These are phyloP conservation scores for Polymixis flavicincta DNA, from an alignment of 2,888 invertebrate species.

Conservation along the genomic window DNA sequence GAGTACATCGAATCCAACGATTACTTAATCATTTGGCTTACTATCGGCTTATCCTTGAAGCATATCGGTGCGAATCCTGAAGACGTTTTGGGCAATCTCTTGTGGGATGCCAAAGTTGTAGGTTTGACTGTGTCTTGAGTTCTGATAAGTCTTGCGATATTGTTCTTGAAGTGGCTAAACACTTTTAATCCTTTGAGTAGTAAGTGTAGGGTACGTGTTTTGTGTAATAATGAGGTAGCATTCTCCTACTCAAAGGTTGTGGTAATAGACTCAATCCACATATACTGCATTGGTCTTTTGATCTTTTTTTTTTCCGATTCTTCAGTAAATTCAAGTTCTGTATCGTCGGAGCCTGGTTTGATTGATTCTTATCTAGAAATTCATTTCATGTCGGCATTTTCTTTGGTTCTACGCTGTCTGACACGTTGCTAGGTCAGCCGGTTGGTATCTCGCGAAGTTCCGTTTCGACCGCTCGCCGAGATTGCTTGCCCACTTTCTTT, in stretches of 20 bases:
- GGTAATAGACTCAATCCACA: background rate
- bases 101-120: slow-evolving; percentile 23
- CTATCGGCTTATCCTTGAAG: slow-evolving; percentile 66
- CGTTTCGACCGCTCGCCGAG: slow-evolving; percentile 48
- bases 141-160: slow-evolving; percentile 24
- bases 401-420: slow-evolving; percentile 24
- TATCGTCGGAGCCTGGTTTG: background rate
- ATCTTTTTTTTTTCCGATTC: background rate
- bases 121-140: slow-evolving; percentile 15
- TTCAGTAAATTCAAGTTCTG: background rate
- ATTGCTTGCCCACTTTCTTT: slow-evolving; percentile 63
- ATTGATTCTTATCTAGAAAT: slow-evolving; percentile 17
- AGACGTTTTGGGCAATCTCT: slow-evolving; percentile 29
- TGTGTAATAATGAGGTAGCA: slow-evolving; percentile 9
- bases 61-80: slow-evolving; percentile 44
- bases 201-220: background rate
- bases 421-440: slow-evolving; percentile 63
- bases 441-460: slow-evolving; percentile 60
- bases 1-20: slow-evolving; percentile 63
- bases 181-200: slow-evolving; percentile 18
- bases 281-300: background rate
- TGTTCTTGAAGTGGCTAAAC: slow-evolving; percentile 31
- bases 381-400: slow-evolving; percentile 7
- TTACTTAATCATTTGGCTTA: slow-evolving; percentile 70
- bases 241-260: background rate